These are phyloP conservation scores for Bambusicola thoracicus DNA, from an alignment of 2,113 vertebrate species.

Conservation along the genomic window DNA sequence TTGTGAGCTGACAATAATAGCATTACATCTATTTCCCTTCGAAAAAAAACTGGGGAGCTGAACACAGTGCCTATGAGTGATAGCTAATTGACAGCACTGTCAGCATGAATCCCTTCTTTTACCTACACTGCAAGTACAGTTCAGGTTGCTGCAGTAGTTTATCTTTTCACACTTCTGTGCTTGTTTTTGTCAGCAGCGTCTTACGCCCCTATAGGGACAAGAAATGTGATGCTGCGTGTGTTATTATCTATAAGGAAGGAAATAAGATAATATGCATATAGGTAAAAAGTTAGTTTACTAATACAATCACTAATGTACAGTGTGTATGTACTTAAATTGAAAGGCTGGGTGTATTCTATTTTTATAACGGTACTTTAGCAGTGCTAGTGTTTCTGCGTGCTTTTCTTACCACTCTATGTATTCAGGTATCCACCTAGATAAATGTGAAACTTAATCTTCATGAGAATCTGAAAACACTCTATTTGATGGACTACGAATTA, in stretches of 20 bases:
- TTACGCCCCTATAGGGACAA: background rate
- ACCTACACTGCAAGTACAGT: background rate
- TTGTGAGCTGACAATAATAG: constrained; percentile 45
- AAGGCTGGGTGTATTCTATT: background rate
- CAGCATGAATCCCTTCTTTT: background rate
- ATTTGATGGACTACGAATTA: background rate
- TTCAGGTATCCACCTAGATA: constrained; percentile 13
- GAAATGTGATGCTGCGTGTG: background rate
- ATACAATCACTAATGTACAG: background rate
- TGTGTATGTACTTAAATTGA: background rate
- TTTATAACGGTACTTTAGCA: background rate
- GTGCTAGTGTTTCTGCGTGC: background rate
- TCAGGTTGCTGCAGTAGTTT: background rate
- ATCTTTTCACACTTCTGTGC: background rate
- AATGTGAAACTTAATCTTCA: constrained; percentile 2
- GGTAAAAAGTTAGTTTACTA: background rate
- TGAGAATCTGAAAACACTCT: background rate
- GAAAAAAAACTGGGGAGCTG: background rate
- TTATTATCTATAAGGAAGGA: background rate
- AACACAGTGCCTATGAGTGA: background rate
- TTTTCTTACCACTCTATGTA: background rate
- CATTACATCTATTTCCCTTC: constrained; percentile 20
- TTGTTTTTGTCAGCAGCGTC: background rate
- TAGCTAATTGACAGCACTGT: background rate
- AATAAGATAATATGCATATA: background rate